Evolutionary conservation across 2,888 invertebrate genomes (phyloP), one percentile per base, ranked within the genome.

Genomic region (Ischnura elegans): DNA sequence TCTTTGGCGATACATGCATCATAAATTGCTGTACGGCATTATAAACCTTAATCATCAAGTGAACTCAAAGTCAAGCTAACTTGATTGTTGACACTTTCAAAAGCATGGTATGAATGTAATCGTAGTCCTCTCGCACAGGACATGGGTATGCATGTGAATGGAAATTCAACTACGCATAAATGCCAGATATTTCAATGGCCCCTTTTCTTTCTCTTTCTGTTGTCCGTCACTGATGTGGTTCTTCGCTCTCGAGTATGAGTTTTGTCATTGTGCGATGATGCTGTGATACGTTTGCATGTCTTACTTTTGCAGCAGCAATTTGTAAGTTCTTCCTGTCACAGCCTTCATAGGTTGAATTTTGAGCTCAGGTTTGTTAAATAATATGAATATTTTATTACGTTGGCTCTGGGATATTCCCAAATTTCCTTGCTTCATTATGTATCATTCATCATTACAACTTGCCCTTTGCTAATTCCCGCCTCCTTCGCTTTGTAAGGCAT

Each of bases 281-380:
- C 90, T 90, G 90, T 90, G 90, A 90, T 90, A 90, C 45, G 43
- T 61, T n/a, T 43, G 21, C 5, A 2, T 90, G 61, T 61, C 90
- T 42, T 61, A 66, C 61, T 90, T n/a, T 10, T 76, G 76, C 36
- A 36, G 13, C 8, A 76, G 36, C 5, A 36, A 36, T 25, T 90
- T 90, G 61, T 90, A 61, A 43, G 76, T 90, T 90, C 61, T 43
- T 90, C 90, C n/a, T 86, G 61, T 61, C 61, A 5, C 45, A 45
- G 76, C 36, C 36, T 36, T 76, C 76, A 76, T 76, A 76, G 29
- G 76, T 76, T 76, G 76, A 16, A 76, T 76, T 76, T 76, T 76
- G 29, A 76, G 76, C 76, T 76, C 76, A 76, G 76, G 76, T 76
- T 76, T 16, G 5, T 36, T 76, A 36, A 76, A 76, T 10, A 36